Conservation (phyloP, 2,888 invertebrate species). For the Oxytorus armatus region DNA sequence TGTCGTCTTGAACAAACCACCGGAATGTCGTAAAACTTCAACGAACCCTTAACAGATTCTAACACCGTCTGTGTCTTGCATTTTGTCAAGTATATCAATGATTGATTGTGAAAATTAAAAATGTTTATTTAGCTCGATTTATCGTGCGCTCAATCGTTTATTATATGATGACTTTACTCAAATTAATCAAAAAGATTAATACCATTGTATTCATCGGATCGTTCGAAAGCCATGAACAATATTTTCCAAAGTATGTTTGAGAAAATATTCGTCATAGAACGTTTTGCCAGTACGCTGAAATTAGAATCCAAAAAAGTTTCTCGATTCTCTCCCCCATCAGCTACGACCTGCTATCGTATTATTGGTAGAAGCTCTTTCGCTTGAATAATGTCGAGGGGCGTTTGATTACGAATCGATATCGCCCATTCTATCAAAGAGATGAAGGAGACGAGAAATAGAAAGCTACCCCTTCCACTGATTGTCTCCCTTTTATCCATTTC, state of each 20-base stretch:
- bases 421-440: constrained; percentile 61
- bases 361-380: constrained; percentile 65
- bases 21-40: constrained; percentile 9
- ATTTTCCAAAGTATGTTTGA: background rate
- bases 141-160: no score
- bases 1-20: no score
- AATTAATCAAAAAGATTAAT: no score
- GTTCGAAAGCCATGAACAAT: background rate
- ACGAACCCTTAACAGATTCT: background rate
- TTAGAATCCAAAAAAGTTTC: constrained; percentile 26
- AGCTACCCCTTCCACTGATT: constrained; percentile 53
- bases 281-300: constrained; percentile 5
- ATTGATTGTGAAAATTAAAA: no score
- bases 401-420: constrained; percentile 79
- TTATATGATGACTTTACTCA: no score
- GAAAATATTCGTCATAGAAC: constrained; percentile 26
- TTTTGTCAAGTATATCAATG: no score
- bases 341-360: constrained; percentile 15
- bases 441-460: constrained; percentile 43
- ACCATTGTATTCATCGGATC: no score
- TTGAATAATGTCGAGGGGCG: constrained; percentile 73
- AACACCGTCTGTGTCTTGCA: no score
- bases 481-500: constrained; percentile 48
- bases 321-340: background rate
- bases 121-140: no score